Evolutionary conservation across 2,797 vertebrate species (phyloP), one percentile per base, ranked within the genome.

Genomic region (Pteropus rufus): DNA sequence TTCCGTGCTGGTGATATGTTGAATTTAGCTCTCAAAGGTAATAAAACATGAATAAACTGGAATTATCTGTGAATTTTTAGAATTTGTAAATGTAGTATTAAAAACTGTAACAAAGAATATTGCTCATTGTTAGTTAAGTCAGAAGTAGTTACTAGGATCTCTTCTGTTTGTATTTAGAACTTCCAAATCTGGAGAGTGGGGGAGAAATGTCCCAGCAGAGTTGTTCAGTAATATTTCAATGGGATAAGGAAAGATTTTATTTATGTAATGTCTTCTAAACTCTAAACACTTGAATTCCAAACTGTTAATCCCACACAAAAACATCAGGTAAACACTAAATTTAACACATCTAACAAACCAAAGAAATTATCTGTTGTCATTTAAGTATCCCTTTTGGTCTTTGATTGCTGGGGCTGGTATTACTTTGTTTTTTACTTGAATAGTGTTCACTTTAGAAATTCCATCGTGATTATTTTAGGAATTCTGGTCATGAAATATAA

Each of bases 11-110:
- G 99, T 98, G 99, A 99, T 97, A 99, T 99, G 99, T 98, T 99
- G 16, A 99, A 99, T 98, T 98, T 99, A 41, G 99, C 99, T 82
- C 99, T 99, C 29, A 99, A 99, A 99, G 99, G 99, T 99, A 98
- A 95, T 58, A 73, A 94, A 92, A 72, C 16, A 62, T 73, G 49
- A 93, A 88, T 92, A 92, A 82, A 2, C 95, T 81, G 34, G 62
- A 88, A 95, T 93, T 84, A 41, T 34, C 58, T 92, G n/a, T 96
- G 18, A 60, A 70, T 75, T 94, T 96, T 95, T 94, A 72, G 6
- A 60, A 8, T 79, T 89, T 88, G 21, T 81, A 64, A 97, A 95
- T 31, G 21, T 82, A 94, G 1, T 96, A 46, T 86, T 94, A 69
- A 88, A 93, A 92, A 94, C 49, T 91, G 2, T 23, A 77, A 67